These are phyloP conservation scores for Philopedon plagiatum DNA, from an alignment of 2,888 invertebrate species.

Conservation along the genomic window DNA sequence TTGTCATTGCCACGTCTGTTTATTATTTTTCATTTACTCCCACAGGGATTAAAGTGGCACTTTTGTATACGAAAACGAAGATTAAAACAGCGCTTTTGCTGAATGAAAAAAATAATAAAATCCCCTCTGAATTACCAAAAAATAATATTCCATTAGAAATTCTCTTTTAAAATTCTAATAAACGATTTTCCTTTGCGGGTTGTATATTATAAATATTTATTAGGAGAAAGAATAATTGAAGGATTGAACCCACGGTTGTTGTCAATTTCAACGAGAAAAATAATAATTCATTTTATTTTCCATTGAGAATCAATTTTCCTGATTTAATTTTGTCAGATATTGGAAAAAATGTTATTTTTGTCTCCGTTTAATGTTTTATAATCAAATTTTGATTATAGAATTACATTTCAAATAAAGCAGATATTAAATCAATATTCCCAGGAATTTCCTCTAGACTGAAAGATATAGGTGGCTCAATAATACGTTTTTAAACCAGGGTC, in stretches of 20 bases:
- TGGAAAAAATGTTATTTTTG: background rate
- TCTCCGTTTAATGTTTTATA: background rate
- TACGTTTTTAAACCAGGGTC: no score
- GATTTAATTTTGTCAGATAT: conserved; percentile 1
- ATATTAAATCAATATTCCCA: no score
- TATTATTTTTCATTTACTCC: no score
- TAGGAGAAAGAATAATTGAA: background rate
- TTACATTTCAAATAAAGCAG: no score
- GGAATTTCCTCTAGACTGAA: no score
- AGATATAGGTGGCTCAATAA: no score
- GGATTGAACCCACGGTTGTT: background rate
- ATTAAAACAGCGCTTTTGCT: no score
- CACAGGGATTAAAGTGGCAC: no score
- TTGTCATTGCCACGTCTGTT: no score
- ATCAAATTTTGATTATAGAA: background rate
- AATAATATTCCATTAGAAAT: background rate
- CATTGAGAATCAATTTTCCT: background rate
- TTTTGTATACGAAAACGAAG: no score
- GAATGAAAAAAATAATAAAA: no score
- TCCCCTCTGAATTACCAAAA: no score
- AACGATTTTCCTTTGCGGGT: background rate
- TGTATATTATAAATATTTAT: conserved; percentile 11
- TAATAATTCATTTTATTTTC: conserved; percentile 10
- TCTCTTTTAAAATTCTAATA: background rate
- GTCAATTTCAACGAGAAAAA: background rate